Evolutionary conservation across 2,113 vertebrate species (phyloP), one percentile per base, ranked within the genome.

Genomic region (Hippocampus barbouri): DNA sequence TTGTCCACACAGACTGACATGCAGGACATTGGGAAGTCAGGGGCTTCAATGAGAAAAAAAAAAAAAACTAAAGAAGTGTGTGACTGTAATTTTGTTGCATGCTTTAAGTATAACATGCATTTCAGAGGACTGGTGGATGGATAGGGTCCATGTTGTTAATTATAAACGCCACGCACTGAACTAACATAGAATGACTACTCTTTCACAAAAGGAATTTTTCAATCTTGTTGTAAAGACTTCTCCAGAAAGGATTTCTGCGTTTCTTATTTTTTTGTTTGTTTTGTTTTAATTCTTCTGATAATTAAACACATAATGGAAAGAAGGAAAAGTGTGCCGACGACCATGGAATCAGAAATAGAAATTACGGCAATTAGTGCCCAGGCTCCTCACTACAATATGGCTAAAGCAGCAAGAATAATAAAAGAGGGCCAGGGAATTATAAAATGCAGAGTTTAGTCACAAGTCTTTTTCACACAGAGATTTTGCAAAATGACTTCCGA

Each of bases 1-100:
- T 85, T 88, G 85, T 88, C 67, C 59, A 64, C 68, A 18, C 53
- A 66, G 75, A 80, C 75, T 77, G 49, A 66, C 64, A 47, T 73
- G 79, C 77, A 54, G 56, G 69, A n/a, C 25, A 20, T 71, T 66
- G 67, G 47, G 64, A 78, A 60, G 41, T 60, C 65, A 56, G 4
- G 62, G 30, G 45, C 63, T 51, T 5, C 2, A 66, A 27, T 61
- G 34, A 34, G 30, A 27, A 40, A 16, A 57, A 76, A 73, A 47
- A 62, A 59, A n/a, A 38, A 62, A 66, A 67, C 30, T 11, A 62
- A n/a, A 67, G 40, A n/a, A 67, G 40, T 15, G 57, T 38, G 63
- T 4, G 56, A 69, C 34, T 63, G 34, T n/a, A 63, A n/a, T 21
- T 59, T 23, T 27, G 25, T 59, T 25, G 56, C 56, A 27, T 59